Base-by-base conservation (phyloP, 2,888 invertebrate genomes). In the Parascotia fuliginaria region DNA sequence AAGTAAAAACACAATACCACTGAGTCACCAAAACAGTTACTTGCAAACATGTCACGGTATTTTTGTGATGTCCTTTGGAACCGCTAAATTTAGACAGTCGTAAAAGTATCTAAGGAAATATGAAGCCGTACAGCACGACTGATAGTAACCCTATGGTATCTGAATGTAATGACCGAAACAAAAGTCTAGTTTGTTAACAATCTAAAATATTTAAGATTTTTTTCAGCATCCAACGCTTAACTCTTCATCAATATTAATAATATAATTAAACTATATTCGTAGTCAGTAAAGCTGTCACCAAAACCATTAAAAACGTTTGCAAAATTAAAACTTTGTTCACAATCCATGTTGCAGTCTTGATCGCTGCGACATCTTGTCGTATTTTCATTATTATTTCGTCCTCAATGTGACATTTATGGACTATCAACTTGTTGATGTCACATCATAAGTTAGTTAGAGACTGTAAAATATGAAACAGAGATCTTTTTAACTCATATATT, bases 391-490 rank as follows among this genome's bases (percentile, higher is more conserved):
- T 68, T 66, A 73, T 78, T 75, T 76, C 60, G 73, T 69, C 67
- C 61, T 56, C 57, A 48, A 46, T 54, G 55, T 77, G 86, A 87
- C 87, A 65, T 79, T 86, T 81, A 85, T 83, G 70, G 75, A 55
- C 78, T 63, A 81, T 80, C 72, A 75, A 77, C 61, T 57, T 56
- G 73, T 69, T 70, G 74, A 70, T 71, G 65, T 66, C 65, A 57
- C 60, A 52, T 65, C 64, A 61, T 75, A 63, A 65, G 66, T 72
- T 65, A 57, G 54, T 51, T 52, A 52, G 47, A 47, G 53, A 55
- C 52, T 57, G 60, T 57, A 37, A 52, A 56, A 55, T 63, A 64
- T 55, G 60, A 42, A 55, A 52, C 54, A 61, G 49, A 27, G 37
- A 33, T 41, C 39, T 59, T 61, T 61, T 41, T 49, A 32, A 42